Conservation (phyloP, 2,113 vertebrate species). For the Pelodiscus sinensis region DNA sequence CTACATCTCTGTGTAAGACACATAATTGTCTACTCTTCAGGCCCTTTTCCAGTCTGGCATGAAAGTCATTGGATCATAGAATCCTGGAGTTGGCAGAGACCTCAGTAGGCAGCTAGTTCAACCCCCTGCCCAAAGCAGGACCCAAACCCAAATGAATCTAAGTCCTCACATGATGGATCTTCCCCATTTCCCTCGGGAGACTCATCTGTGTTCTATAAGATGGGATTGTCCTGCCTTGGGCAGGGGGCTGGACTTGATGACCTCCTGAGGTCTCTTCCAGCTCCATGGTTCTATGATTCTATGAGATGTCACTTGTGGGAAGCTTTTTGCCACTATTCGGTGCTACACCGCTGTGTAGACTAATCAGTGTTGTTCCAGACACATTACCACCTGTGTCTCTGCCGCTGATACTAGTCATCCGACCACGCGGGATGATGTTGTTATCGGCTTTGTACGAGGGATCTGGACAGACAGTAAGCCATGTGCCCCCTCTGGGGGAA, state of each 20-base stretch:
- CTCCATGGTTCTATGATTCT: neutral
- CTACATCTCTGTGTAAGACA: neutral
- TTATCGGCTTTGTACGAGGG: neutral
- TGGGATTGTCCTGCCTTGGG: too few relatives aligned
- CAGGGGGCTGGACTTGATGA: too few relatives aligned
- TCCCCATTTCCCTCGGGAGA: slow-evolving; percentile 16
- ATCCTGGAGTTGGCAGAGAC: too few relatives aligned
- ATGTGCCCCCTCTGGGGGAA: neutral
- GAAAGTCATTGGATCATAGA: neutral
- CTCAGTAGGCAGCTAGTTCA: too few relatives aligned
- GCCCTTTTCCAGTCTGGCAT: neutral
- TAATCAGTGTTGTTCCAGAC: slow-evolving; percentile 9
- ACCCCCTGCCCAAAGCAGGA: too few relatives aligned
- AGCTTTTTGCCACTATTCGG: slow-evolving; percentile 10
- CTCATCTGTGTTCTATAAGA: slow-evolving; percentile 16
- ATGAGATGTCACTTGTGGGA: slow-evolving; percentile 20
- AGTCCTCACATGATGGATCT: neutral
- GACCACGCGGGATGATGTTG: neutral
- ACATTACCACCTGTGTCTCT: neutral
- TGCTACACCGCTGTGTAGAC: slow-evolving; percentile 6
- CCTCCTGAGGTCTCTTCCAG: too few relatives aligned
- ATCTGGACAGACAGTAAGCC: neutral
- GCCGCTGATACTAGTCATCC: neutral
- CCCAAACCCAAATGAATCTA: too few relatives aligned
- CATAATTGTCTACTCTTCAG: neutral